These are phyloP conservation scores for Chloroclysta siterata DNA, from an alignment of 2,888 invertebrate species.

Conservation along the genomic window DNA sequence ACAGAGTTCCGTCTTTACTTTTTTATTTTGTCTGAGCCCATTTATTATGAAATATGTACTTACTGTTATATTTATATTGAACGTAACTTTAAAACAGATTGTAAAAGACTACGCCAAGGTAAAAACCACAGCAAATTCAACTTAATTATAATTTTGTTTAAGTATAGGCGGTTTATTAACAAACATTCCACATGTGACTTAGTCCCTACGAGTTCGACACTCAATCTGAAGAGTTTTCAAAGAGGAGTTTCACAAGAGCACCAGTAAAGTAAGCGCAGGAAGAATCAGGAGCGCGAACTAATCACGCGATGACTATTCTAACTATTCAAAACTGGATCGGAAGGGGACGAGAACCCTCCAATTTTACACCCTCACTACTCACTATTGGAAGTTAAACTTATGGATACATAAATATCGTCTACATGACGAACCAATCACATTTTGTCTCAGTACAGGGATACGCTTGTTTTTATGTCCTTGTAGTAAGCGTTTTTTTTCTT, in stretches of 20 bases:
- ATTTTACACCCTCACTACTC: conserved; percentile 9
- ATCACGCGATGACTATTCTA: conserved; percentile 14
- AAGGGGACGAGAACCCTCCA: conserved; percentile 4
- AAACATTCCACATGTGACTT: background rate
- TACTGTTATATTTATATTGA: no score
- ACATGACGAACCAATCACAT: conserved; percentile 2
- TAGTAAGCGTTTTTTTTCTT: no score
- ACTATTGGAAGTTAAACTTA: conserved; percentile 5
- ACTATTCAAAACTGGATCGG: conserved; percentile 8
- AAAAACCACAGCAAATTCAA: no score
- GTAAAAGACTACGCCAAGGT: no score
- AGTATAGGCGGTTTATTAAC: background rate
- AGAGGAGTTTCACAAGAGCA: no score
- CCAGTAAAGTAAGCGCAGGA: background rate
- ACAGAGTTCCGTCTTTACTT: no score
- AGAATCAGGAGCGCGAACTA: conserved; percentile 2
- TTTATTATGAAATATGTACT: no score
- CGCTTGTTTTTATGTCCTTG: no score
- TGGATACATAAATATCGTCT: background rate
- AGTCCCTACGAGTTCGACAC: background rate
- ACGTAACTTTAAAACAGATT: no score
- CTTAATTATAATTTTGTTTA: no score
- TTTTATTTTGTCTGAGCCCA: no score
- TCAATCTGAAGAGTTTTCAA: no score
- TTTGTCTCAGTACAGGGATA: background rate